These are phyloP conservation scores for Brachystomella parvula DNA, from an alignment of 1,140 invertebrate genomes.

Conservation along the genomic window DNA sequence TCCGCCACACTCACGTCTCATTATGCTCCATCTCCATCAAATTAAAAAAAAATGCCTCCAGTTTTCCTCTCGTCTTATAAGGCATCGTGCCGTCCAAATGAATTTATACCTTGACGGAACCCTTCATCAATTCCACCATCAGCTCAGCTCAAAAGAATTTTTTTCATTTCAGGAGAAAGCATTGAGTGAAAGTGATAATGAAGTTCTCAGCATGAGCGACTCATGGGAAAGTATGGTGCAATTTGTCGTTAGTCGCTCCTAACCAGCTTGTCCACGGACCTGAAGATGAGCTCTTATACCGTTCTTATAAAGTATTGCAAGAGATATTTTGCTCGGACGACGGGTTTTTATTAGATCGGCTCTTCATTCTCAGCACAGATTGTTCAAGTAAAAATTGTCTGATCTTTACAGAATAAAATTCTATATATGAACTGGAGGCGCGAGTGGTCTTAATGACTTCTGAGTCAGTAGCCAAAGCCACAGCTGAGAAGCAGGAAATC, in stretches of 20 bases:
- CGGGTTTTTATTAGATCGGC: background rate
- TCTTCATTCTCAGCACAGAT: background rate
- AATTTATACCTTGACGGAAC: too few species aligned
- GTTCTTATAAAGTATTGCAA: background rate
- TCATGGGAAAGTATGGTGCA: background rate
- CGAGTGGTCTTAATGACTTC: constrained; percentile 12
- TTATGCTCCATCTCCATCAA: background rate
- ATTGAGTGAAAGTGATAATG: constrained; percentile 4
- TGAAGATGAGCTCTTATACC: background rate
- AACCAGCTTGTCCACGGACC: background rate
- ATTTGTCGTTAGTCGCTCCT: background rate
- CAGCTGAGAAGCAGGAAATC: background rate
- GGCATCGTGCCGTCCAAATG: too few species aligned
- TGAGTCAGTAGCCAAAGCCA: background rate
- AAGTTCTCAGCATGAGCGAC: background rate
- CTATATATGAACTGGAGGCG: background rate
- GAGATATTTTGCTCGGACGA: background rate
- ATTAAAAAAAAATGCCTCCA: too few species aligned
- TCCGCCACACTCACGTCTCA: background rate
- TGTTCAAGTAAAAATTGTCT: background rate
- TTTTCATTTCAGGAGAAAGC: too few species aligned
- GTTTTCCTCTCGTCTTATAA: too few species aligned
- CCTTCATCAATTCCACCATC: too few species aligned
- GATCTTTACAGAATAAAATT: constrained; percentile 10
- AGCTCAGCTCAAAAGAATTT: too few species aligned